Percentiles rank a stretch among this genome's conserved stretches.
Conservation (phyloP, 2,113 vertebrate genomes). For the Anarrhichthys ocellatus region DNA sequence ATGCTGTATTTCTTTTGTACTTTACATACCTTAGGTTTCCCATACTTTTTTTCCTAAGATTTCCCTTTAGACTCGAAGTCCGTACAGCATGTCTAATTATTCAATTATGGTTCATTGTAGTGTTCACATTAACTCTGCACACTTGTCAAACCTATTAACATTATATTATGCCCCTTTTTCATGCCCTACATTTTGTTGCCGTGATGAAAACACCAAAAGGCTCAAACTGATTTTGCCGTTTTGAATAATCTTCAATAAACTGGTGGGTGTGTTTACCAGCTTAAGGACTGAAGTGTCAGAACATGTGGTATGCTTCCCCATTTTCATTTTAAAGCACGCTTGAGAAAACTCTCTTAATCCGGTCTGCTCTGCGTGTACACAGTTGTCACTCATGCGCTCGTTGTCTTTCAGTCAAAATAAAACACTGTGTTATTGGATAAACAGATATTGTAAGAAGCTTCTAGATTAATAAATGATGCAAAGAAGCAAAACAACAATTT, state of each 20-base stretch:
- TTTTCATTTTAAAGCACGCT: slow-evolving; percentile 22
- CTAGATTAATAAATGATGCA: slow-evolving; percentile 50
- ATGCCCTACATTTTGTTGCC: neutral
- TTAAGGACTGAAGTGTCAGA: slow-evolving; percentile 16
- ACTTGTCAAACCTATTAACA: slow-evolving; percentile 12
- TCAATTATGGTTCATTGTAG: slow-evolving; percentile 10
- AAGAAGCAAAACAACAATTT: slow-evolving; percentile 53
- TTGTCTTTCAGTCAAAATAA: slow-evolving; percentile 45
- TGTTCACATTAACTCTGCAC: slow-evolving; percentile 5
- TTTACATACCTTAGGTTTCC: slow-evolving; percentile 3
- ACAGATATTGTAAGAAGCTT: slow-evolving; percentile 19
- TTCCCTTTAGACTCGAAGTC: neutral
- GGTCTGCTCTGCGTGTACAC: slow-evolving; percentile 22
- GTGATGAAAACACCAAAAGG: slow-evolving; percentile 1
- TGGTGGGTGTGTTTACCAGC: slow-evolving; percentile 20
- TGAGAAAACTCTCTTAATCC: slow-evolving; percentile 21
- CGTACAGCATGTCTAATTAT: slow-evolving; percentile 25
- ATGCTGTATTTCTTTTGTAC: slow-evolving; percentile 25
- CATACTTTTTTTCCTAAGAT: neutral
- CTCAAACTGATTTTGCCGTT: slow-evolving; percentile 2
- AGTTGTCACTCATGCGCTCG: slow-evolving; percentile 36
- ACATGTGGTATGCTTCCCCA: slow-evolving; percentile 13
- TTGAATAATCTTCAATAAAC: slow-evolving; percentile 36
- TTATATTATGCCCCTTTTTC: slow-evolving; percentile 13
- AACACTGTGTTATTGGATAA: slow-evolving; percentile 27